Evolutionary conservation across 2,113 vertebrate species (phyloP).

Genomic region (Callorhinus ursinus): DNA sequence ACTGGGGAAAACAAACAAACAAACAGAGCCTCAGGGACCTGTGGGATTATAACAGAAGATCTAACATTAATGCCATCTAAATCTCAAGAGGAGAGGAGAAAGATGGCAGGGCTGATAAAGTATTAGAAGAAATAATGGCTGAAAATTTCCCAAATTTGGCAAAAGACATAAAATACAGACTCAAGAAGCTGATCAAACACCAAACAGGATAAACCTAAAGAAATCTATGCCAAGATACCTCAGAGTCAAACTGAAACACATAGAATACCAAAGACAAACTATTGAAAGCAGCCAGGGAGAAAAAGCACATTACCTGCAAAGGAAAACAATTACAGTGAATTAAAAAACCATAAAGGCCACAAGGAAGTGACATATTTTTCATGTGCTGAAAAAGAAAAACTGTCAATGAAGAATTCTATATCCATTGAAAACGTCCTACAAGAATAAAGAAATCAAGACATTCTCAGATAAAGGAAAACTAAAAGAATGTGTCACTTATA

Average conservation of each 20-base stretch:
- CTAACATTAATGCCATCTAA: not conserved
- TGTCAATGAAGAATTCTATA: conserved; percentile 4
- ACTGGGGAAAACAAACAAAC: not conserved
- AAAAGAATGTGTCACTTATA: not conserved
- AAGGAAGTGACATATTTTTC: conserved; percentile 4
- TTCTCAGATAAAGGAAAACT: conserved; percentile 14
- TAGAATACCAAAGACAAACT: not conserved
- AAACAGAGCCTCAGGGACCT: not conserved
- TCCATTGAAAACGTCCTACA: not conserved
- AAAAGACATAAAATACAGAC: not conserved
- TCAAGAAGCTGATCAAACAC: not conserved
- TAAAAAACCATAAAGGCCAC: not conserved
- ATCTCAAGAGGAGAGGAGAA: not conserved
- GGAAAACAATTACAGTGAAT: not conserved
- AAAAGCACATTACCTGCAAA: not conserved
- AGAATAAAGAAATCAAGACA: conserved; percentile 1
- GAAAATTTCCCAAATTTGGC: not conserved
- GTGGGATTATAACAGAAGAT: not conserved
- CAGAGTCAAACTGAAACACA: not conserved
- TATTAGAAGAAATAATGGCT: not conserved
- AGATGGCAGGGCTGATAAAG: not conserved
- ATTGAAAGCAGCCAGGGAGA: not conserved
- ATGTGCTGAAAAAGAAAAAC: not conserved
- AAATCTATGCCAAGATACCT: conserved; percentile 18
- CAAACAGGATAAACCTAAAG: not conserved